Percentiles rank a stretch among this genome's conserved stretches.
These are phyloP conservation scores for Scolanthus callimorphus DNA, from an alignment of 92 coral and sea anemone species.

Conservation along the genomic window DNA sequence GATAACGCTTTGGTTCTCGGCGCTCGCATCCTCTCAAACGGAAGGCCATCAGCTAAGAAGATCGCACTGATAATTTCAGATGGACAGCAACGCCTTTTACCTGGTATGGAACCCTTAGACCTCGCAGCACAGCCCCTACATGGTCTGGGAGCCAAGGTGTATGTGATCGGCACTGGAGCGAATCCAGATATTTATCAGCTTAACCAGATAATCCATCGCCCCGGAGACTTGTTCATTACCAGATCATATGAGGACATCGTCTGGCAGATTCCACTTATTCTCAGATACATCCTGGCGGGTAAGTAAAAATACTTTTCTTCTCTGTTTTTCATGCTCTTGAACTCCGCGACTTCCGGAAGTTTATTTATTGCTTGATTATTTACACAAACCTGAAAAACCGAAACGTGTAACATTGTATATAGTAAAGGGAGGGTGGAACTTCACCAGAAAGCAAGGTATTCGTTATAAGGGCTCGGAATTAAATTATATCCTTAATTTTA, in stretches of 20 bases:
- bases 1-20: constrained; percentile 49
- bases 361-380: too few relatives aligned
- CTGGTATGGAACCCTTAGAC: constrained; percentile 52
- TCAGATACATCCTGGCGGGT: constrained; percentile 43
- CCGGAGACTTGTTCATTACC: constrained; percentile 48
- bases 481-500: too few relatives aligned
- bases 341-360: too few relatives aligned
- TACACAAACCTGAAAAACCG: too few relatives aligned
- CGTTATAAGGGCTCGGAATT: too few relatives aligned
- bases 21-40: constrained; percentile 45
- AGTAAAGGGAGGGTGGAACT: too few relatives aligned
- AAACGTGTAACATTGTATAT: too few relatives aligned
- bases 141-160: constrained; percentile 50
- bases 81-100: constrained; percentile 43
- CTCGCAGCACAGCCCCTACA: constrained; percentile 53
- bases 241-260: constrained; percentile 44
- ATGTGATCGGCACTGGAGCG: constrained; percentile 62
- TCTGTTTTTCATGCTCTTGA: too few relatives aligned
- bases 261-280: constrained; percentile 28
- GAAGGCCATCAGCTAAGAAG: constrained; percentile 53
- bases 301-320: too few relatives aligned
- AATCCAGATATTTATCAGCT: constrained; percentile 28
- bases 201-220: constrained; percentile 31
- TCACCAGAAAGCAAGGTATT: too few relatives aligned
- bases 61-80: constrained; percentile 61